Evolutionary conservation across 2,888 invertebrate genomes (phyloP).

Genomic region (Drosophila nigricruria): DNA sequence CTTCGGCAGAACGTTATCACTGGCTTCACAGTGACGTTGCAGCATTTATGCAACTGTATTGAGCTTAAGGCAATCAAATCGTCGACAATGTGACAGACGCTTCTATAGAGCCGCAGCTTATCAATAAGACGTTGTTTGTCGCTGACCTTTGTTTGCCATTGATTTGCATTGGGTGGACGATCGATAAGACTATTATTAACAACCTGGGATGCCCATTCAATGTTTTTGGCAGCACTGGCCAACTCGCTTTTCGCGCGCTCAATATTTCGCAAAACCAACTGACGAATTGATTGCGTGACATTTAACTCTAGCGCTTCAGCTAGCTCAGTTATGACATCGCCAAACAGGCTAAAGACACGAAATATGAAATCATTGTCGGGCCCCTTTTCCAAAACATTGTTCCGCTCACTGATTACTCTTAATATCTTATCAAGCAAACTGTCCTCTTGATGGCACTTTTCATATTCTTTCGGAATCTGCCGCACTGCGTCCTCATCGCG

Average conservation of each 20-base stretch:
- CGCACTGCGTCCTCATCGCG: not conserved
- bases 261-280: conserved; percentile 47
- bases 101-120: conserved; percentile 59
- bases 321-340: conserved; percentile 49
- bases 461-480: not conserved
- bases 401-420: conserved; percentile 5
- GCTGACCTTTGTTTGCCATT: conserved; percentile 66
- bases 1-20: conserved; percentile 69
- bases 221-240: conserved; percentile 46
- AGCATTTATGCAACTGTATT: conserved; percentile 70
- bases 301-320: conserved; percentile 45
- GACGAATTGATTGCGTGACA: conserved; percentile 48
- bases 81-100: conserved; percentile 70
- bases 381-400: conserved; percentile 5
- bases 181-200: conserved; percentile 74
- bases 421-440: conserved; percentile 28
- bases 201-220: conserved; percentile 59
- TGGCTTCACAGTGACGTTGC: conserved; percentile 78
- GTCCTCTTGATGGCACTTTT: conserved; percentile 1
- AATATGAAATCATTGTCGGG: conserved; percentile 40
- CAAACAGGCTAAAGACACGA: conserved; percentile 49
- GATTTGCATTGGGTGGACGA: conserved; percentile 50
- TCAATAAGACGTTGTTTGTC: conserved; percentile 60
- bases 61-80: conserved; percentile 65
- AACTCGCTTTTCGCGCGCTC: conserved; percentile 52